Evolutionary conservation across 2,888 invertebrate species (phyloP), one percentile per base, ranked within the genome.

Genomic region (Ctenicera cuprea): DNA sequence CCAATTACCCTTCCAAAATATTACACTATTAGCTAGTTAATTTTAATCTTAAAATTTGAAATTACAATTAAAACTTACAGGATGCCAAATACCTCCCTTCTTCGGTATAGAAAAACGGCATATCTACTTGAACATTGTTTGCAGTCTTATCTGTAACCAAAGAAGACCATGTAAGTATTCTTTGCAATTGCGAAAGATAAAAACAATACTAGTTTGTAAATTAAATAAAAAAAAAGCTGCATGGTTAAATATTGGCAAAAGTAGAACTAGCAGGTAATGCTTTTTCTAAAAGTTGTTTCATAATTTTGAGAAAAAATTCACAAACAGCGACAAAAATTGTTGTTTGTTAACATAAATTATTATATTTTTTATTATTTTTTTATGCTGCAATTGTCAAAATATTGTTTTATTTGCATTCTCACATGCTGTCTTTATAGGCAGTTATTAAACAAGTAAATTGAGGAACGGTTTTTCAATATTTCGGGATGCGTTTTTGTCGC

Each of bases 11-110:
- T 41, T 41, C 14, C 14, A 41, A 41, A 41, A 3, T 12, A 38
- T 26, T 33, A 14, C 14, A 26, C 2, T 5, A 41, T 41, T 14
- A 41, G 14, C 1, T 3, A 50, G 8, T 20, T 16, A 50, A 50
- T 50, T 50, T 50, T n/a, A n/a, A 16, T 16, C 20, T 22, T 11
- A 11, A 18, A 18, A 54, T 54, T 30, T 26, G 18, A 16, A 48
- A 48, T 48, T 4, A 48, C 48, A 48, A 18, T 37, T 45, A 43
- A 30, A 41, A 73, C 74, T 94, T 90, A 95, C 95, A 94, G 84
- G 93, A 92, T 59, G 96, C 95, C 82, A 96, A 90, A 86, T 96
- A 96, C 88, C 94, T 93, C 83, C 96, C 95, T 87, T 96, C 95
- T 84, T 96, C 95, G 59, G 95, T 94, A 85, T 92, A 93, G 87